Percentiles rank a stretch among this genome's conserved stretches.
phyloP scores from a whole-genome alignment of 1,140 invertebrate genomes.

The Drosophila paulistorum region DNA sequence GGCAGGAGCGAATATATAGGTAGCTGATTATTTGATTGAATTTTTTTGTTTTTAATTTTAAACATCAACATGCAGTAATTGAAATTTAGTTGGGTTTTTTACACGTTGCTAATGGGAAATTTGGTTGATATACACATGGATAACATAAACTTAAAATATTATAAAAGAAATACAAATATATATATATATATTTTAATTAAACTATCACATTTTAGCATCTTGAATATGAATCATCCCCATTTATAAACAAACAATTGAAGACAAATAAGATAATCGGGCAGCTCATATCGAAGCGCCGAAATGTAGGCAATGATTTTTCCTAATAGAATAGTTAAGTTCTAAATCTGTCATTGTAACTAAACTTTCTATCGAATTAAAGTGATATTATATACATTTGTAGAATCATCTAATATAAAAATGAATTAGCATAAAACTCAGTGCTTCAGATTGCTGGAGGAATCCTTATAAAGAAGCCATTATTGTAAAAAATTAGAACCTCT shows the following conservation, averaged over 20 bases:
- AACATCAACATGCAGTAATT: constrained; percentile 78
- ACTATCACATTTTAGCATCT: background rate
- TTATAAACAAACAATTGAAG: background rate
- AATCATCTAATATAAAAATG: no score
- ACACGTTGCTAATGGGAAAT: constrained; percentile 53
- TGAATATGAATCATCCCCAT: background rate
- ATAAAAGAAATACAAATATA: background rate
- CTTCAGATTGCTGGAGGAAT: no score
- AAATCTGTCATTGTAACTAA: no score
- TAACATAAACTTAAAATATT: constrained; percentile 5
- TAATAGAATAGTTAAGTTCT: no score
- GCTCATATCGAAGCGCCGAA: no score
- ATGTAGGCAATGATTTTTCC: no score
- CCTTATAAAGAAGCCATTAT: no score
- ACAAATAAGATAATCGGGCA: no score
- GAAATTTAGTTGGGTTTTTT: constrained; percentile 43
- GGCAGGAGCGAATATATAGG: constrained; percentile 44
- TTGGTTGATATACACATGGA: constrained; percentile 46
- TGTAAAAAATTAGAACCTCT: no score
- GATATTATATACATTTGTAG: no score
- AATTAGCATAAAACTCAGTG: no score
- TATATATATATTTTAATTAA: background rate
- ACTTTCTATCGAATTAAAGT: no score
- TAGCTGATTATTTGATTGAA: constrained; percentile 30
- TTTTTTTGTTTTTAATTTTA: constrained; percentile 23